Evolutionary conservation across 2,797 vertebrate species (phyloP), one percentile per base, ranked within the genome.

Genomic region (Neosilurus mollespiculum): DNA sequence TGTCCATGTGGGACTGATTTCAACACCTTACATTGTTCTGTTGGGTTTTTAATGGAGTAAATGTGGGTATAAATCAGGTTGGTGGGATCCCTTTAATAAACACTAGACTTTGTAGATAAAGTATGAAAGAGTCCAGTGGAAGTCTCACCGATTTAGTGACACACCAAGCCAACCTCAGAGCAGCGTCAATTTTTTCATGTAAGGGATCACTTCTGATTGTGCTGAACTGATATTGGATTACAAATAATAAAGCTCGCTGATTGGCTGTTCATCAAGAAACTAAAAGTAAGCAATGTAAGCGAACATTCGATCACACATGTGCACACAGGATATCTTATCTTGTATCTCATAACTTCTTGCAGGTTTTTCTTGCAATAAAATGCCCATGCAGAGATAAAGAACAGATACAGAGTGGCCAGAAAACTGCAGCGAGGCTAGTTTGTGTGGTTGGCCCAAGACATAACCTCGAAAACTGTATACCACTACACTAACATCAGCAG

Each of bases 91-190:
- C 5, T 61, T 12, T n/a, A 61, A 43, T 43, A n/a, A 75, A 61
- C 56, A 34, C 7, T 10, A 26, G 22, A 4, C 22, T 59, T 18
- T 77, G 53, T 54, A n/a, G n/a, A 15, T 73, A 30, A 3, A 11
- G 53, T n/a, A 26, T 76, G 51, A 54, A 16, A 4, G 15, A 34
- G 71, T 56, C 71, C 71, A 30, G 71, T 56, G 71, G 9, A 56
- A 14, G 71, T 56, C 71, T 54, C n/a, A 37, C 54, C 22, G 26
- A 37, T 76, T 59, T 59, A 61, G 76, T 53, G 43, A 53, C 61
- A 79, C 49, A 79, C 77, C 49, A 53, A 78, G 76, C 62, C 15
- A 30, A 79, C n/a, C 7, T 5, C 9, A 22, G 73, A 76, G 26
- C 14, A 10, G 37, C 9, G 9, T 43, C 43, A 43, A 43, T 43